Evolutionary conservation across 2,113 vertebrate species (phyloP), one percentile per base, ranked within the genome.

Genomic region (Nothoprocta pentlandii): DNA sequence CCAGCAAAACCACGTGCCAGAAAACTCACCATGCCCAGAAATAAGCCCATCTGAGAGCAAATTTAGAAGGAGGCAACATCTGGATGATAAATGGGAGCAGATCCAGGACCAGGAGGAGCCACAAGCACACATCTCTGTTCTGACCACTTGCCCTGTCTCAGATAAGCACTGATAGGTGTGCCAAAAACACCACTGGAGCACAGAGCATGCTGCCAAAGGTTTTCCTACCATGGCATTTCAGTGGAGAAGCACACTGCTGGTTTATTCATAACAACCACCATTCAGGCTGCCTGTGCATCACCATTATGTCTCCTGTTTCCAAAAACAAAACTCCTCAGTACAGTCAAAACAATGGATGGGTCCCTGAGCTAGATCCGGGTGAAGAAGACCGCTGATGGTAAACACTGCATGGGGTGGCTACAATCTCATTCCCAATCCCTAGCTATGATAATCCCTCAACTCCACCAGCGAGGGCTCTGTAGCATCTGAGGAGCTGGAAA

Each of bases 331-430:
- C 34, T 77, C 11, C 73, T 77, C 25, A 26, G 67, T 20, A 9
- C 47, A 47, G 62, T 22, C 53, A 19, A 23, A 30, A 14, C 10
- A 12, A 62, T 42, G 47, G 19, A 6, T 2, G 3, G 9, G 46
- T 7, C 62, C 6, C 13, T 0, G 2, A 42, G 28, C 32, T 0
- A 5, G 58, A 39, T 6, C 53, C 36, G 36, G 19, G 12, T 19
- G 39, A 32, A 44, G 39, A 28, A 9, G 16, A 13, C 6, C 32
- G 21, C 28, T 4, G 6, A 7, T 2, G 10, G 15, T 14, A 39
- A 76, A 10, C 36, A 1, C 36, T 1, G 0, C 0, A 0, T 19
- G 25, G 21, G 42, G 22, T 39, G 16, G 7, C 10, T 39, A 9
- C 21, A 8, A 4, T 7, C 12, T 67, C 44, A 14, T 54, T 20